Evolutionary conservation across 1,140 invertebrate genomes (phyloP).

Genomic region (Vanessa atalanta): DNA sequence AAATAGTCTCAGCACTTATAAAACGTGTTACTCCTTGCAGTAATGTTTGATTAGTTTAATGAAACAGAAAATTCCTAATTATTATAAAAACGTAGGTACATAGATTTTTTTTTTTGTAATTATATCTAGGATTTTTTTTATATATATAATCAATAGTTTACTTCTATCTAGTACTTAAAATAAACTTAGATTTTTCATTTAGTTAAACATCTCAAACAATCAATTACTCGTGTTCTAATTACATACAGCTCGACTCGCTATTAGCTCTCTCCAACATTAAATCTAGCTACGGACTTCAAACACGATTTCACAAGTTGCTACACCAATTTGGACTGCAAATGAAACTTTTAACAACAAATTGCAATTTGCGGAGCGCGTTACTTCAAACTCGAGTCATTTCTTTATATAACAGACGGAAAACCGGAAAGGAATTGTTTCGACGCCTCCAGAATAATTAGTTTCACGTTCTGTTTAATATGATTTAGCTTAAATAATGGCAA

Average conservation of each 20-base stretch:
- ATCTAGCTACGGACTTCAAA: constrained; percentile 27
- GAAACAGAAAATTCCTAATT: no score
- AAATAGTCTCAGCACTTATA: no score
- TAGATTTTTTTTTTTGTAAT: no score
- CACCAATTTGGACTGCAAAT: constrained; percentile 36
- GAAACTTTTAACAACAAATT: constrained; percentile 35
- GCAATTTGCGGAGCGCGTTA: constrained; percentile 21
- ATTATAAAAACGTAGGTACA: no score
- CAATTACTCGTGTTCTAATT: constrained; percentile 26
- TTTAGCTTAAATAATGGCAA: neutral
- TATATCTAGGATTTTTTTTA: no score
- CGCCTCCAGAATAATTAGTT: constrained; percentile 13
- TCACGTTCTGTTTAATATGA: neutral
- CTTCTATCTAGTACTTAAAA: no score
- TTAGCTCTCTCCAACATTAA: constrained; percentile 18
- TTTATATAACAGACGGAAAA: constrained; percentile 25
- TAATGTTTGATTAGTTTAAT: no score
- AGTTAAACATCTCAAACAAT: constrained; percentile 9
- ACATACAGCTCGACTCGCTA: constrained; percentile 15
- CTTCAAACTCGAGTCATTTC: constrained; percentile 8
- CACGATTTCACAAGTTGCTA: constrained; percentile 22
- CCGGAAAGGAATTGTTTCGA: constrained; percentile 19
- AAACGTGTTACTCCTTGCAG: no score
- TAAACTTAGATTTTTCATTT: no score
- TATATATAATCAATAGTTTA: no score